Percentiles rank a stretch among this genome's conserved stretches.
These are phyloP conservation scores for Mythimna ferrago DNA, from an alignment of 2,888 invertebrate species.

Conservation along the genomic window DNA sequence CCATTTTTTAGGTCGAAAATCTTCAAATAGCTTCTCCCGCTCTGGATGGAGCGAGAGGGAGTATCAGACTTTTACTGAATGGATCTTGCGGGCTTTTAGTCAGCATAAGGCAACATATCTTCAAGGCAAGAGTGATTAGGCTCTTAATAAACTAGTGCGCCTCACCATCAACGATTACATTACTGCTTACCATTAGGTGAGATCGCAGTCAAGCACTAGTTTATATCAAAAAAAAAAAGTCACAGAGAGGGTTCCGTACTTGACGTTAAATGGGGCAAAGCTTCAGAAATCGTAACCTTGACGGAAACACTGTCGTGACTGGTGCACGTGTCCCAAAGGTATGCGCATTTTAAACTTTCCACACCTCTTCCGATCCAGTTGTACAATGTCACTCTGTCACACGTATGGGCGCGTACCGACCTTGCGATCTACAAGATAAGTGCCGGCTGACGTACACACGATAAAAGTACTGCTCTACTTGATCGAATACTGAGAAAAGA, in stretches of 20 bases:
- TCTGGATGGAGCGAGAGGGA: no score
- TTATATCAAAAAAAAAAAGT: no score
- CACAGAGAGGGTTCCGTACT: neutral
- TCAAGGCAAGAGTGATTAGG: no score
- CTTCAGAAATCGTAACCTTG: conserved; percentile 1
- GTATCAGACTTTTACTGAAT: no score
- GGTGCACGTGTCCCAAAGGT: conserved; percentile 19
- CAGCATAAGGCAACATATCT: no score
- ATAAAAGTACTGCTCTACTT: conserved; percentile 39
- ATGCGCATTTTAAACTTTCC: conserved; percentile 54
- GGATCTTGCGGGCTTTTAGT: no score
- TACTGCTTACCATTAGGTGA: no score
- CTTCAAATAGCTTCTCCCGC: no score
- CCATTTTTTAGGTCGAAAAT: no score
- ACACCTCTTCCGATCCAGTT: conserved; percentile 62
- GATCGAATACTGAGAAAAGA: conserved; percentile 26
- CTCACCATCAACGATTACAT: no score
- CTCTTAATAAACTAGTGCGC: no score
- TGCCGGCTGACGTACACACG: conserved; percentile 3
- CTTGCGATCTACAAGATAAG: conserved; percentile 57
- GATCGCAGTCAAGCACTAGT: no score
- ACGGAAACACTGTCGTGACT: conserved; percentile 4
- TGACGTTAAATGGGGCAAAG: neutral
- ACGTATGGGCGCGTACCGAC: conserved; percentile 50
- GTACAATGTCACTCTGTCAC: conserved; percentile 52